These are phyloP conservation scores for Parazoanthus swiftii DNA, from an alignment of 92 coral and sea anemone genomes.

Conservation along the genomic window DNA sequence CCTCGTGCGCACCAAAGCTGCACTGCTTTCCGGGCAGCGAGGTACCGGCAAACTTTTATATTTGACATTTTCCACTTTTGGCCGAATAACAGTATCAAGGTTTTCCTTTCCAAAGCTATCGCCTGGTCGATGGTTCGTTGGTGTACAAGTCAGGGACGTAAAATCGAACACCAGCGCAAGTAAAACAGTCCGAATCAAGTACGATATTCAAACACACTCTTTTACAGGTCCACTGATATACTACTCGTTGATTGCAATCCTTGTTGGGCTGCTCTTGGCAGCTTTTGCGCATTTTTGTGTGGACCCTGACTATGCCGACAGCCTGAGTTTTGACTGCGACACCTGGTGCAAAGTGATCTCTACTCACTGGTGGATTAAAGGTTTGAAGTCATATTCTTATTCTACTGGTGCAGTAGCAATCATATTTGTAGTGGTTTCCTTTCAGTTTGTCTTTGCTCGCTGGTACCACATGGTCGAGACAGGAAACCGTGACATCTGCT, in stretches of 20 bases:
- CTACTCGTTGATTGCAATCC: too few relatives aligned
- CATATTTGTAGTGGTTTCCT: neutral
- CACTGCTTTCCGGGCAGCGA: too few relatives aligned
- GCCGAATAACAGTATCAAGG: constrained; percentile 41
- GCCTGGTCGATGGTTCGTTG: constrained; percentile 47
- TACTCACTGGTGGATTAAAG: neutral
- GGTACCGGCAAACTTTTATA: neutral
- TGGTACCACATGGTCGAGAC: constrained; percentile 45
- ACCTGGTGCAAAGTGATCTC: too few relatives aligned
- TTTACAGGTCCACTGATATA: too few relatives aligned
- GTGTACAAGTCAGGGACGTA: neutral
- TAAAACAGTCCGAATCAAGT: neutral
- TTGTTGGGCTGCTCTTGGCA: too few relatives aligned
- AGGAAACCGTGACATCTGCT: constrained; percentile 50
- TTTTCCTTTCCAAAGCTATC: constrained; percentile 38
- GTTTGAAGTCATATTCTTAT: neutral
- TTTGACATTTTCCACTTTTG: constrained; percentile 42
- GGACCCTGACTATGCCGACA: too few relatives aligned
- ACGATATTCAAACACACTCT: neutral
- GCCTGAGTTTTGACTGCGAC: too few relatives aligned
- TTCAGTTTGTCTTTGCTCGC: constrained; percentile 28
- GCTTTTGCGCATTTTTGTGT: too few relatives aligned
- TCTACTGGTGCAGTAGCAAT: too few relatives aligned
- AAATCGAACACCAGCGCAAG: neutral
- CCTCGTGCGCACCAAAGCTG: too few relatives aligned